phyloP scores from a whole-genome alignment of 2,888 invertebrate species.

The Embidobia sp. region DNA sequence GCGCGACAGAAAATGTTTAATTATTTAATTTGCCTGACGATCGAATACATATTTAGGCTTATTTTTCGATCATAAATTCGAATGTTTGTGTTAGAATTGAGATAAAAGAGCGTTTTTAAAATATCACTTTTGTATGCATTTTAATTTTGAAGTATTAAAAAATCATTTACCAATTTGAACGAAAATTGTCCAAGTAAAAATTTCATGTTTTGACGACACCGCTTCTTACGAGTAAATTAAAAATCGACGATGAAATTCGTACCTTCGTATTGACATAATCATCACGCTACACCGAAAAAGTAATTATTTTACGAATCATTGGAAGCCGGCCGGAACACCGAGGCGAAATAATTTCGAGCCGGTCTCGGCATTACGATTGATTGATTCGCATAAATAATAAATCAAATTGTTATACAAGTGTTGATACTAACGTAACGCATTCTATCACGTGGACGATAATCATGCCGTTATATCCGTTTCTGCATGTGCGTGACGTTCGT shows the following conservation, averaged over 20 bases:
- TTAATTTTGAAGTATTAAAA: no score
- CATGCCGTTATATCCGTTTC: conserved; percentile 59
- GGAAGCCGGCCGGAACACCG: conserved; percentile 29
- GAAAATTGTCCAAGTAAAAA: no score
- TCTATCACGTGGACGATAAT: conserved; percentile 61
- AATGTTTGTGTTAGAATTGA: no score
- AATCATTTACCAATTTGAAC: no score
- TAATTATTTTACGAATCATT: conserved; percentile 35
- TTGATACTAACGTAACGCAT: conserved; percentile 57
- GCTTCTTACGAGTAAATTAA: no score
- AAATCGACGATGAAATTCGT: neutral
- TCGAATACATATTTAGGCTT: neutral
- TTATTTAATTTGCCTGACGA: neutral
- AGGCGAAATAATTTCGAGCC: conserved; percentile 41
- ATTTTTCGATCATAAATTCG: no score
- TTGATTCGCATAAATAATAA: conserved; percentile 61
- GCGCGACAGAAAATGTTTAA: conserved; percentile 2
- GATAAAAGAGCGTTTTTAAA: no score
- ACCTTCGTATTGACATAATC: no score
- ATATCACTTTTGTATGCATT: no score
- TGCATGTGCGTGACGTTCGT: conserved; percentile 64
- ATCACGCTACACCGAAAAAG: no score
- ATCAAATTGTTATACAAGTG: conserved; percentile 53
- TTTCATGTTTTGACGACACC: no score
- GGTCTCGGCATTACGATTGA: conserved; percentile 52